Evolutionary conservation across 2,113 vertebrate species (phyloP), one percentile per base, ranked within the genome.

Genomic region (Phylloscopus whistleri): DNA sequence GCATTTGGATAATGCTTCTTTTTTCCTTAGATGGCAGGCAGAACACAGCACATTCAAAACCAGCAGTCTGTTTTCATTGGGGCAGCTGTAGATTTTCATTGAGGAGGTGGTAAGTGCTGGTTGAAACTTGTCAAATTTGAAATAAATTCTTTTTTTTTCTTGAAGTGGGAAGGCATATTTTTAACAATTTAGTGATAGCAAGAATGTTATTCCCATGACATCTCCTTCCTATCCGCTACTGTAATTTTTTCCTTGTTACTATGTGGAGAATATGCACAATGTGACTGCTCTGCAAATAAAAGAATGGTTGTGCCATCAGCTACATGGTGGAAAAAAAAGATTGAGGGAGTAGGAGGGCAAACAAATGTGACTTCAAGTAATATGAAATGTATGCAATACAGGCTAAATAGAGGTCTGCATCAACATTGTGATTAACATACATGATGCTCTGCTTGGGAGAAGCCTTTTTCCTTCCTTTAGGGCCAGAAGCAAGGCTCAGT

Each of bases 91-190:
- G 30, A 11, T 63, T 41, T 52, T 67, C 8, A 2, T 0, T 68
- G 35, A 10, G 10, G 2, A 43, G 2, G 8, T 44, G 13, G 2
- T 12, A 55, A 59, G 10, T 35, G 15, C 26, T 68, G 23, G 1
- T 5, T 78, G 44, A 63, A 85, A 73, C 17, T 26, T 6, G 2
- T 20, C 17, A 43, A 4, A 46, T 55, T 58, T 52, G 31, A 82
- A 92, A 68, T 30, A 46, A 77, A 26, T 5, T 20, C 4, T 12
- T 41, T 41, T 8, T 63, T 6, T n/a, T n/a, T 27, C 12, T 8
- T 17, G 2, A 2, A 3, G 6, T 4, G 5, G 5, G 7, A 6
- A 49, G 8, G 10, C 30, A 27, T 30, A 52, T 21, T 66, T 80
- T 35, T 49, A 48, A 19, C 11, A 27, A 35, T 55, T 27, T 41